Evolutionary conservation across 1,140 invertebrate genomes (phyloP).

Genomic region (Brachionus koreanus): DNA sequence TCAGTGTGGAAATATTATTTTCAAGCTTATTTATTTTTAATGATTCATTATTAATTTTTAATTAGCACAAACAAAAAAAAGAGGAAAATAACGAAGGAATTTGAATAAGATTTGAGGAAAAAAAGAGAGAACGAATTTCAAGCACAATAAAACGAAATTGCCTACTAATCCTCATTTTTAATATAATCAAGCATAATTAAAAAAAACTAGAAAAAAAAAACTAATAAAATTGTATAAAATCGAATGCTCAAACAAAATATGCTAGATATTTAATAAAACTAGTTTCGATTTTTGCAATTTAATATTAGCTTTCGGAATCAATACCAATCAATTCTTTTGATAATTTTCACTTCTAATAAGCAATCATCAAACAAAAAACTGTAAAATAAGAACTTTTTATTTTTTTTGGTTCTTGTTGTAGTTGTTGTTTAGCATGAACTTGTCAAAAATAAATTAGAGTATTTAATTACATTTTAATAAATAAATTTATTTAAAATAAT

Average conservation of each 20-base stretch:
- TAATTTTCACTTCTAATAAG: neutral
- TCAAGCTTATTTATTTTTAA: conserved; percentile 31
- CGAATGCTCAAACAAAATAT: neutral
- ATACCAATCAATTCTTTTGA: conserved; percentile 8
- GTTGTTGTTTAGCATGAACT: neutral
- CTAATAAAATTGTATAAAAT: neutral
- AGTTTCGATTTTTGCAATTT: conserved; percentile 8
- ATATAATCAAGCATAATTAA: conserved; percentile 10
- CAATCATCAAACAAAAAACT: neutral
- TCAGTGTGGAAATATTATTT: conserved; percentile 25
- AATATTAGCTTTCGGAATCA: neutral
- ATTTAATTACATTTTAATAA: neutral
- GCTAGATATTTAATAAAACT: neutral
- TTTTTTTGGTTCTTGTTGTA: neutral
- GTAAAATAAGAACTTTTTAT: neutral
- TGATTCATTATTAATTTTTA: conserved; percentile 31
- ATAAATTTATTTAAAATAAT: neutral
- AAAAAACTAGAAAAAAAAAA: neutral
- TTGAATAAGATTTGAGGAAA: neutral
- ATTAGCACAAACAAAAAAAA: conserved; percentile 16
- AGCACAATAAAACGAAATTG: conserved; percentile 7
- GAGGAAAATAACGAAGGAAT: neutral
- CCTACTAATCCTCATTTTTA: conserved; percentile 2
- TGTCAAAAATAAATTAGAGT: neutral
- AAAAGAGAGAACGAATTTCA: neutral